phyloP scores from a whole-genome alignment of 2,888 invertebrate genomes.

The Leucania comma region DNA sequence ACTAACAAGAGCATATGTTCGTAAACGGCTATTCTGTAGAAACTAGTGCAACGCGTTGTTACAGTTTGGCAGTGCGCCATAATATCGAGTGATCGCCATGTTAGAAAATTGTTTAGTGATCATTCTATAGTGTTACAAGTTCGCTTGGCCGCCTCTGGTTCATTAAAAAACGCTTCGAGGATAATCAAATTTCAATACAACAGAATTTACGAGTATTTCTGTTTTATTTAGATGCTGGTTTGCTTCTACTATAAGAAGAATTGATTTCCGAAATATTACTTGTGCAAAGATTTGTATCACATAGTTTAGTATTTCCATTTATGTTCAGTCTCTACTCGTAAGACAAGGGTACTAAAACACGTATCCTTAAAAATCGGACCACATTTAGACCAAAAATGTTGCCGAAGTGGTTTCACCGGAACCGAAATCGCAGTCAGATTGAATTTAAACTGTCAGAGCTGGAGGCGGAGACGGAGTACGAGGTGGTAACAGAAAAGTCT shows the following conservation, averaged over 20 bases:
- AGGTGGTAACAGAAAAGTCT: too few relatives aligned
- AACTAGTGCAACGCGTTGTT: conserved; percentile 26
- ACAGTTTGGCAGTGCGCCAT: conserved; percentile 44
- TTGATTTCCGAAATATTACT: neutral
- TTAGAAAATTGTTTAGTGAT: conserved; percentile 13
- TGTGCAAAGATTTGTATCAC: neutral
- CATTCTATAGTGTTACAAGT: conserved; percentile 13
- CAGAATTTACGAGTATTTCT: neutral
- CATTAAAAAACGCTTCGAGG: neutral
- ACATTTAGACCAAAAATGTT: too few relatives aligned
- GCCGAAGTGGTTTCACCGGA: too few relatives aligned
- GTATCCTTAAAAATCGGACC: neutral
- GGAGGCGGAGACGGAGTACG: too few relatives aligned
- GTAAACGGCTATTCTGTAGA: conserved; percentile 19
- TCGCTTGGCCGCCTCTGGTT: neutral
- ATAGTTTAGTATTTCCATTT: neutral
- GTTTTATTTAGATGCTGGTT: neutral
- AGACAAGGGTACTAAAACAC: neutral
- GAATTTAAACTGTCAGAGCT: too few relatives aligned
- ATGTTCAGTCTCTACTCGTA: neutral
- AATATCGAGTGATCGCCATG: conserved; percentile 15
- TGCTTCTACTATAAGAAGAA: neutral
- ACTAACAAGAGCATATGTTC: conserved; percentile 37
- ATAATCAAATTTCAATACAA: neutral
- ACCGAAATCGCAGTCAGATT: too few relatives aligned